Evolutionary conservation across 2,113 vertebrate genomes (phyloP), one percentile per base, ranked within the genome.

Genomic region (Xenopus borealis): DNA sequence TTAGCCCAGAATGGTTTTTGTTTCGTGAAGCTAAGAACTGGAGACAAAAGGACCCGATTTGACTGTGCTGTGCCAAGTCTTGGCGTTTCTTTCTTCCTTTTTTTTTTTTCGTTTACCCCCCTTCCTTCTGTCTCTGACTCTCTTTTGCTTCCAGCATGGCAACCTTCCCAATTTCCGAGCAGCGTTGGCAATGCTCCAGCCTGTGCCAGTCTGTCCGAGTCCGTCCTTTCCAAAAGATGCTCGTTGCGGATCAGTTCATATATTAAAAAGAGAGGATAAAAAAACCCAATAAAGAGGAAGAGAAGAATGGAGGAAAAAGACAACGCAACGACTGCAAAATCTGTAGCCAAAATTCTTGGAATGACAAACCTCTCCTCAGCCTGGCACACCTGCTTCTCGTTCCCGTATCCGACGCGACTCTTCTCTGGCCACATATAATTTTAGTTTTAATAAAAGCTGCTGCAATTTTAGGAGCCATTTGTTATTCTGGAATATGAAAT

Each of bases 21-120:
- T 92, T 93, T 94, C 92, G 92, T 85, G 85, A 93, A 94, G 89
- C 91, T 93, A 91, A 90, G 94, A 92, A 86, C 91, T 93, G 87
- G 93, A 95, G 92, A 98, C 95, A 98, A 96, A 98, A 93, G 91
- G 89, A 91, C 88, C 93, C 91, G 89, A 90, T 91, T 89, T 88
- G 86, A 90, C 87, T 92, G 88, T 93, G 90, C 91, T 78, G 91
- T 96, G 95, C 95, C 95, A 96, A 95, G 93, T 93, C 93, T 94
- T 90, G 88, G 88, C 90, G 93, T 91, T 90, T 89, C 86, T 50
- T 50, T 50, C 47, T 50, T 16, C 5, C 14, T 88, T 86, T 86
- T 80, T 85, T 81, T 81, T 83, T 27, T 27, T 27, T 27, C 86
- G 81, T 77, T 80, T 84, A 79, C 66, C 78, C 74, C 53, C 85